Evolutionary conservation across 2,797 vertebrate genomes (phyloP).

Genomic region (Scolopax rusticola): DNA sequence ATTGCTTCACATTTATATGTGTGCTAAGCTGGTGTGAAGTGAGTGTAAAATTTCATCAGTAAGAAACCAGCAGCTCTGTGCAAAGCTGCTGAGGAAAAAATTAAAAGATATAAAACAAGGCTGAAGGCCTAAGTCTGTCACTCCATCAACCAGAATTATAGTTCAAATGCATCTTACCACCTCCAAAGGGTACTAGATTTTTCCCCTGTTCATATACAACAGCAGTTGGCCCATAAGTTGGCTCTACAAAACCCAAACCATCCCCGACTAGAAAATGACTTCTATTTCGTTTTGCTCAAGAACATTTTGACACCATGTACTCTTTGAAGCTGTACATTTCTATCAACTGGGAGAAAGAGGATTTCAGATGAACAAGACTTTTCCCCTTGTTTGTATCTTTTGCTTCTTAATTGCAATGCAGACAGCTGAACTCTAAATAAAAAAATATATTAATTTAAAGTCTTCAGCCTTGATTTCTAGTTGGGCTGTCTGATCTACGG

Average conservation of each 20-base stretch:
- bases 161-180: not conserved
- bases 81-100: not conserved
- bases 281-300: not conserved
- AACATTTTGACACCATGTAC: accelerated
- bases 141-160: not conserved
- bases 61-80: not conserved
- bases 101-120: not conserved
- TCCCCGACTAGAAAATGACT: not conserved
- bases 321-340: not conserved
- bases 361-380: not conserved
- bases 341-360: not conserved
- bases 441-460: not conserved
- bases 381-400: not conserved
- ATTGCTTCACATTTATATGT: not conserved
- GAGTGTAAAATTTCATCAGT: not conserved
- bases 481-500: not conserved
- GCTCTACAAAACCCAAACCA: not conserved
- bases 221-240: not conserved
- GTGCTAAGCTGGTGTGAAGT: not conserved
- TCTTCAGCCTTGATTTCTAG: not conserved
- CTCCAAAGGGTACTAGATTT: not conserved
- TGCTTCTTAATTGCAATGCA: not conserved
- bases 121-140: not conserved
- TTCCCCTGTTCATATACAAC: not conserved
- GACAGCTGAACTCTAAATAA: not conserved